phyloP scores from a whole-genome alignment of 2,888 invertebrate species.

The Apeira syringaria region DNA sequence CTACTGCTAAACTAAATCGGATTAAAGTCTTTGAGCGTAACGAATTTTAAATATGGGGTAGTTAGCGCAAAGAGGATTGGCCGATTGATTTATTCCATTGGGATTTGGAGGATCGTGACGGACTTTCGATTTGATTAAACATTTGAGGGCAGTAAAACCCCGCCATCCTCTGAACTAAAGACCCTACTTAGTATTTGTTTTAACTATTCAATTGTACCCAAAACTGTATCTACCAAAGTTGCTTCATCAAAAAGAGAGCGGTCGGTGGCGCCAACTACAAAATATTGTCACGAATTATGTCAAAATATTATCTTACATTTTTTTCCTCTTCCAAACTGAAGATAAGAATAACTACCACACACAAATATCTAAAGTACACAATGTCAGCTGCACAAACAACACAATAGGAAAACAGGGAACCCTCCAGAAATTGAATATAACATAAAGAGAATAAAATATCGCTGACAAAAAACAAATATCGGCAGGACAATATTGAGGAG shows the following conservation, averaged over 20 bases:
- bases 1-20: slow-evolving; percentile 52
- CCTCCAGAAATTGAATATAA: slow-evolving; percentile 47
- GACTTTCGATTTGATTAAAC: slow-evolving; percentile 9
- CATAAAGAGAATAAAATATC: slow-evolving; percentile 54
- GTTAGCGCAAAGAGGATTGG: slow-evolving; percentile 42
- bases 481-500: slow-evolving; percentile 46
- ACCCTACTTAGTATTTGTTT: neutral
- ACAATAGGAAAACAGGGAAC: slow-evolving; percentile 26
- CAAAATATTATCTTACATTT: slow-evolving; percentile 11
- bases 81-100: slow-evolving; percentile 34
- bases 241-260: neutral
- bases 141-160: neutral
- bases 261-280: slow-evolving; percentile 1
- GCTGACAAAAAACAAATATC: slow-evolving; percentile 55
- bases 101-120: slow-evolving; percentile 12
- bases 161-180: no score
- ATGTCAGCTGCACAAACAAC: slow-evolving; percentile 36
- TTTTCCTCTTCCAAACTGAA: slow-evolving; percentile 11
- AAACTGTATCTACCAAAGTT: neutral
- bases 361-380: slow-evolving; percentile 24
- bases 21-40: slow-evolving; percentile 51
- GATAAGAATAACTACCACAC: slow-evolving; percentile 14
- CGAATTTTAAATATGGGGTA: slow-evolving; percentile 65
- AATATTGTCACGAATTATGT: slow-evolving; percentile 7
- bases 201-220: no score